Evolutionary conservation across 2,888 invertebrate species (phyloP), one percentile per base, ranked within the genome.

Genomic region (Zaprionus lineosus): DNA sequence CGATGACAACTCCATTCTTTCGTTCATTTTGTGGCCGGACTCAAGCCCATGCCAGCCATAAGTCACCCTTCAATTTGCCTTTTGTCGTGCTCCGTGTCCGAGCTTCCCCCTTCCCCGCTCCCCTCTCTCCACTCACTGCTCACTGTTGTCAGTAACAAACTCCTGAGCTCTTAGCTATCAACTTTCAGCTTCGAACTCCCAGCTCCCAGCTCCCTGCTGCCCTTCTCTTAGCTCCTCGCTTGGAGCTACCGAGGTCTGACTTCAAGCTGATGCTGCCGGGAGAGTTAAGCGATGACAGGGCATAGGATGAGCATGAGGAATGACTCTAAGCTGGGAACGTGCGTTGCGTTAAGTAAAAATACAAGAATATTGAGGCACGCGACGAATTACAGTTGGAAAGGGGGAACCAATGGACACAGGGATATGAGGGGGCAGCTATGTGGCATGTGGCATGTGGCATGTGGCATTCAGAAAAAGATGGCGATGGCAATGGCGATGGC

Each of bases 261-360:
- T n/a, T n/a, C n/a, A n/a, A n/a, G n/a, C n/a, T n/a, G n/a, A n/a
- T n/a, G n/a, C n/a, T n/a, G n/a, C n/a, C n/a, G n/a, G 29, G 48
- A 18, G 36, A 60, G 71, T 53, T 37, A 52, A 59, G 55, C 62
- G 72, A 39, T 71, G 71, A 71, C 68, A 68, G 71, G 40, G 44
- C 44, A 21, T 44, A 34, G 67, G 53, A 50, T 31, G 16, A 53
- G 47, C 18, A 34, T 62, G 67, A 33, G 40, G 51, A 46, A 57
- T 57, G 57, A 50, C 40, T 40, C 52, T 69, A 60, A 69, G 69
- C 66, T 67, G 64, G 55, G 36, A 57, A 84, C 77, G 77, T 78
- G 77, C 81, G 81, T 67, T 60, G 77, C 66, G 84, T 78, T 78
- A 78, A 78, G 81, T 84, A 70, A 84, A 79, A 73, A 76, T 60